These are phyloP conservation scores for Cyprinodon tularosa DNA, from an alignment of 2,113 vertebrate genomes.

Conservation along the genomic window DNA sequence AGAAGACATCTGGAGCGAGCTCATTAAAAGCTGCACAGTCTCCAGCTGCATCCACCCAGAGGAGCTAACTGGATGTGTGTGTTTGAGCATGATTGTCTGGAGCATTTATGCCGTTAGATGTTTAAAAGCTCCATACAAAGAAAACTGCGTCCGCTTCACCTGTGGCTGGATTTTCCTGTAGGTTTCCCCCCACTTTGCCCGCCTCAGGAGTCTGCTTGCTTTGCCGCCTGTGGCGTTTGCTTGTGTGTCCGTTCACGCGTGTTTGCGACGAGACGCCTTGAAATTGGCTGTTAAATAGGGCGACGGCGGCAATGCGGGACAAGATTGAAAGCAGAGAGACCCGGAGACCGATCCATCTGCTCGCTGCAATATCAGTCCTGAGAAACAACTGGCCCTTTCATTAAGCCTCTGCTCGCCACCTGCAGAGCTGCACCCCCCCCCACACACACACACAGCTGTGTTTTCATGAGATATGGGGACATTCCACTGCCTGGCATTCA, in stretches of 20 bases:
- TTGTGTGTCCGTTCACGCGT: conserved; percentile 11
- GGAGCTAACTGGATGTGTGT: conserved; percentile 36
- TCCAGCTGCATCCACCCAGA: conserved; percentile 47
- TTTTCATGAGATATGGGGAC: no score
- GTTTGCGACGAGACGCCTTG: conserved; percentile 66
- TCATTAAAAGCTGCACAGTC: conserved; percentile 72
- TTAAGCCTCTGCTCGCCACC: conserved; percentile 58
- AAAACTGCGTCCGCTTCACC: conserved; percentile 6
- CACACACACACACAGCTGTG: neutral
- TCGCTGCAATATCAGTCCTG: conserved; percentile 61
- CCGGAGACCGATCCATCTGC: conserved; percentile 72
- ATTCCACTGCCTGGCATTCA: no score
- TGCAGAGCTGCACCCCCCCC: conserved; percentile 22
- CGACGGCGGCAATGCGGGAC: conserved; percentile 69
- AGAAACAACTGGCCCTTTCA: conserved; percentile 73
- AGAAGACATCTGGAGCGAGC: conserved; percentile 71
- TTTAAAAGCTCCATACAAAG: conserved; percentile 37
- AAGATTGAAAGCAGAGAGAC: conserved; percentile 70
- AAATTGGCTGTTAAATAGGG: conserved; percentile 72
- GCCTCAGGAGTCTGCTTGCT: conserved; percentile 23
- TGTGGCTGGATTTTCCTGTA: conserved; percentile 17
- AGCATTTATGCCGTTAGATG: conserved; percentile 19
- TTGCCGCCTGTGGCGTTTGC: conserved; percentile 25
- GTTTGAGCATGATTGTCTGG: conserved; percentile 11
- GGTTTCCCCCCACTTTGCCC: conserved; percentile 1